phyloP scores from a whole-genome alignment of 2,888 invertebrate species.

The Zhuqinia jingwanae region DNA sequence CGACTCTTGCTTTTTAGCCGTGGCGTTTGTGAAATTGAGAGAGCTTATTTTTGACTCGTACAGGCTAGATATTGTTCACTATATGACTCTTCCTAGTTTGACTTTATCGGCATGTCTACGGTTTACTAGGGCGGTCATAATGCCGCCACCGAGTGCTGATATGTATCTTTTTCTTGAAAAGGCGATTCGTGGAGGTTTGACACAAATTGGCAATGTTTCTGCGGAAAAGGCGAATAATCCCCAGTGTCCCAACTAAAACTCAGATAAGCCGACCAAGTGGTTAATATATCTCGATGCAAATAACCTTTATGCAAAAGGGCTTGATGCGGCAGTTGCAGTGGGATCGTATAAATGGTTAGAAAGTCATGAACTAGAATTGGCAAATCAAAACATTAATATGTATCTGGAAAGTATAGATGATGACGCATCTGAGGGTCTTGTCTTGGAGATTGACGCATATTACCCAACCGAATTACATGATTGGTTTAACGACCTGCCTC shows the following conservation, averaged over 20 bases:
- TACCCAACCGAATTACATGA: conserved; percentile 54
- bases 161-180: conserved; percentile 58
- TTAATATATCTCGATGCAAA: conserved; percentile 57
- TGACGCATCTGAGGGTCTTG: neutral
- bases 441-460: conserved; percentile 16
- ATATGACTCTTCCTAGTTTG: conserved; percentile 57
- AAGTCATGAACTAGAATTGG: neutral
- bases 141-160: conserved; percentile 42
- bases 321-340: conserved; percentile 1
- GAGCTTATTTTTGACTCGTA: conserved; percentile 33
- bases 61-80: conserved; percentile 59
- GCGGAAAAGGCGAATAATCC: conserved; percentile 58
- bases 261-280: conserved; percentile 9
- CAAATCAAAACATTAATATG: neutral
- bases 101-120: conserved; percentile 64
- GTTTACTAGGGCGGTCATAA: conserved; percentile 39
- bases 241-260: conserved; percentile 32
- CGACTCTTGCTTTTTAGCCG: too few relatives aligned
- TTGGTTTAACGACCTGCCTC: conserved; percentile 46
- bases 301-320: conserved; percentile 55
- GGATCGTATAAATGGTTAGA: conserved; percentile 25
- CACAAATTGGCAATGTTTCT: conserved; percentile 17
- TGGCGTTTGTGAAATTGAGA: conserved; percentile 34
- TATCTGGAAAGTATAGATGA: neutral
- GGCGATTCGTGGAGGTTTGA: conserved; percentile 50